These are phyloP conservation scores for Acanthornis magna DNA, from an alignment of 2,797 vertebrate species.

Conservation along the genomic window DNA sequence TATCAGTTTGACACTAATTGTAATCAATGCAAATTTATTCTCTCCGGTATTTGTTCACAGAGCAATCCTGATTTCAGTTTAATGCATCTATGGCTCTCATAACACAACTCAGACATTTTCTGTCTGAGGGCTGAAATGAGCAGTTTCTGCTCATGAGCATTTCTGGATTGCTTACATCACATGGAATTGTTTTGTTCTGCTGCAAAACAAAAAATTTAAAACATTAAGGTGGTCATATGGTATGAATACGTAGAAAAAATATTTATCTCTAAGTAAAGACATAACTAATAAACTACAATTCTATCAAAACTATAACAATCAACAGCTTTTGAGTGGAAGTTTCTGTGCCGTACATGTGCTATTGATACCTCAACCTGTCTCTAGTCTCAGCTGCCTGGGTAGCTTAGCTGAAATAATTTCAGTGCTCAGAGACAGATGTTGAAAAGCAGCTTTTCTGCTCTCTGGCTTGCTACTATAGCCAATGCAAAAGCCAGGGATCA, in stretches of 20 bases:
- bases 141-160: not conserved
- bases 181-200: not conserved
- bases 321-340: not conserved
- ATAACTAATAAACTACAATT: not conserved
- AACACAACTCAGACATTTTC: not conserved
- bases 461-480: not conserved
- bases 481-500: not conserved
- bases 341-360: accelerated
- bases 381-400: not conserved
- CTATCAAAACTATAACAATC: not conserved
- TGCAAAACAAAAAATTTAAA: not conserved
- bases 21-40: conserved; percentile 61
- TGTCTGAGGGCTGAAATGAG: not conserved
- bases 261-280: not conserved
- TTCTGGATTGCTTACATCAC: not conserved
- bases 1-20: conserved; percentile 51
- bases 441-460: not conserved
- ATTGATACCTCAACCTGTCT: not conserved
- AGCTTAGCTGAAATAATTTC: not conserved
- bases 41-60: conserved; percentile 7
- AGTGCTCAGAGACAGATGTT: not conserved
- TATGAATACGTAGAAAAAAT: not conserved
- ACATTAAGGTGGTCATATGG: not conserved
- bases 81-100: not conserved
- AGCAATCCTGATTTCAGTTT: not conserved